Conservation (phyloP, 2,888 invertebrate species). For the Drosophila mayaguana region DNA sequence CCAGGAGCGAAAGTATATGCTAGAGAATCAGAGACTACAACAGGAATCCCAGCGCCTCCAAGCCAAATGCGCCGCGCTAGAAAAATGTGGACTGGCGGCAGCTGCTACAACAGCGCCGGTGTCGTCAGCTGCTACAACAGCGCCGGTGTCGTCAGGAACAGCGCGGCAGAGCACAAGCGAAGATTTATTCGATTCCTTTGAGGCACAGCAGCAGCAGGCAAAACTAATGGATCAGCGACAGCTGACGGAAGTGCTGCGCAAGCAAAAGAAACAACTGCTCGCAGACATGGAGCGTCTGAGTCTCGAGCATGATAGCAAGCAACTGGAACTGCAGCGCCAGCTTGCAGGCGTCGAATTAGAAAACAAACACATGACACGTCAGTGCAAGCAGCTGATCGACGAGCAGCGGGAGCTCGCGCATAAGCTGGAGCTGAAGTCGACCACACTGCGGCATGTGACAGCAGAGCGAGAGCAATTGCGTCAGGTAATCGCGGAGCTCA, state of each 20-base stretch:
- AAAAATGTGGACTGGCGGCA: constrained; percentile 56
- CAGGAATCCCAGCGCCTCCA: constrained; percentile 78
- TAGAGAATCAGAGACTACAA: constrained; percentile 83
- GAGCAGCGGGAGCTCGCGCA: constrained; percentile 67
- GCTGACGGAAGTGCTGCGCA: constrained; percentile 81
- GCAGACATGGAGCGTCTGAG: constrained; percentile 76
- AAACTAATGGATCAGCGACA: constrained; percentile 78
- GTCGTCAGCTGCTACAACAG: not conserved
- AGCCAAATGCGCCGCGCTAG: constrained; percentile 73
- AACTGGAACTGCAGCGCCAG: constrained; percentile 74
- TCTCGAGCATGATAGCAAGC: constrained; percentile 76
- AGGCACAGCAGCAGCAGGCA: constrained; percentile 74
- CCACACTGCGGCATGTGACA: constrained; percentile 47
- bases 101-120: not conserved
- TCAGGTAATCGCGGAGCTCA: constrained; percentile 66
- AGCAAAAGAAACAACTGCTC: constrained; percentile 80
- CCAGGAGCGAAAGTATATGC: constrained; percentile 83
- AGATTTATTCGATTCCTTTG: constrained; percentile 55
- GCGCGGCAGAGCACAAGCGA: not conserved
- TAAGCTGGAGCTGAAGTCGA: constrained; percentile 59
- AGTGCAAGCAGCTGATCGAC: constrained; percentile 74
- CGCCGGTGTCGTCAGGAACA: not conserved
- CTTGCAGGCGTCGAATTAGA: constrained; percentile 80
- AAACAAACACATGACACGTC: constrained; percentile 80
- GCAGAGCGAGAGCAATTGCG: constrained; percentile 70